These are phyloP conservation scores for Lepidostoma basale DNA, from an alignment of 1,140 invertebrate genomes.

Conservation along the genomic window DNA sequence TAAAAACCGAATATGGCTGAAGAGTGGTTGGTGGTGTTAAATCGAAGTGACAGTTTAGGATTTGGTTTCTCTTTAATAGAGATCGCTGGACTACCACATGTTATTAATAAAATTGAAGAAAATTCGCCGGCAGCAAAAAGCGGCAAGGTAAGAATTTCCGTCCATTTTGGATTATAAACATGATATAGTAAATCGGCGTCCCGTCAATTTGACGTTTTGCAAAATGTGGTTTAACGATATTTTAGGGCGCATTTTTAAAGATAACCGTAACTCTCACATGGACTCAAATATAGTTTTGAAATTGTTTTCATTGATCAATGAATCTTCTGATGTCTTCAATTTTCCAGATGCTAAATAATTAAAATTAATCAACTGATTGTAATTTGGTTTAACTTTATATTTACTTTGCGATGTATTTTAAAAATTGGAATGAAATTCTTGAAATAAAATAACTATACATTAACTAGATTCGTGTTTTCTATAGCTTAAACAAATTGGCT, in stretches of 20 bases:
- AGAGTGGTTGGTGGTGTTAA: slow-evolving; percentile 83
- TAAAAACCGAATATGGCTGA: slow-evolving; percentile 76
- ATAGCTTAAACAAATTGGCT: too few species aligned
- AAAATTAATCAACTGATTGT: background rate
- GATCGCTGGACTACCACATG: slow-evolving; percentile 84
- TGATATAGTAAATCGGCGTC: slow-evolving; percentile 38
- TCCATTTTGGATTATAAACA: slow-evolving; percentile 47
- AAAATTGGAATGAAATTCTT: too few species aligned
- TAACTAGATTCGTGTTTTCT: too few species aligned
- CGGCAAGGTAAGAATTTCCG: slow-evolving; percentile 74
- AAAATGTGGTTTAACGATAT: slow-evolving; percentile 24
- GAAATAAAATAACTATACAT: too few species aligned
- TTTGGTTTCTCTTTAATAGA: slow-evolving; percentile 89
- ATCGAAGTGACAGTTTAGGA: slow-evolving; percentile 80
- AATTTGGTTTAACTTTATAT: too few species aligned
- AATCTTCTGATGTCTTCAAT: background rate
- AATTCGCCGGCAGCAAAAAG: slow-evolving; percentile 88
- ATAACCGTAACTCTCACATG: background rate
- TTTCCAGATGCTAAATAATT: background rate
- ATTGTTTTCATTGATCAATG: background rate
- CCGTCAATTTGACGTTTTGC: slow-evolving; percentile 42
- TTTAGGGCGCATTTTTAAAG: slow-evolving; percentile 1
- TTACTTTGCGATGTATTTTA: too few species aligned
- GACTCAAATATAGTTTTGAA: background rate
- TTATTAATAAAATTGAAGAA: slow-evolving; percentile 90